phyloP scores from a whole-genome alignment of 2,113 vertebrate genomes.

The Sander lucioperca region DNA sequence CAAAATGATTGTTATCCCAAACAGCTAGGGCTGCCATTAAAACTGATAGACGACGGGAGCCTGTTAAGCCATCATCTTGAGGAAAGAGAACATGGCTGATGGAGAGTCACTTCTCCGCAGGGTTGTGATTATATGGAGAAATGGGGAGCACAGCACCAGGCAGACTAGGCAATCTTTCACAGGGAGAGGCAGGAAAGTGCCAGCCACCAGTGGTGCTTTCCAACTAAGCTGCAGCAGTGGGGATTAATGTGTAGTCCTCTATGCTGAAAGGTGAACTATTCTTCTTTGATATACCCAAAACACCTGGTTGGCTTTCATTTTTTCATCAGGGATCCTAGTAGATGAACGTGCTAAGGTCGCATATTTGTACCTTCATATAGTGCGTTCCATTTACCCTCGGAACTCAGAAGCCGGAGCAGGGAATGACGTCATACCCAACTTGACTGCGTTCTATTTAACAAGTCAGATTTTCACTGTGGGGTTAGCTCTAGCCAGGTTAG shows the following conservation, averaged over 20 bases:
- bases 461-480: too few relatives aligned
- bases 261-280: constrained; percentile 43
- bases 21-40: constrained; percentile 64
- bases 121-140: constrained; percentile 76
- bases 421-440: too few relatives aligned
- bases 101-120: constrained; percentile 65
- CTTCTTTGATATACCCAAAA: constrained; percentile 31
- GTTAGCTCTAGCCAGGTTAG: too few relatives aligned
- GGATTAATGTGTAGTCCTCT: constrained; percentile 44
- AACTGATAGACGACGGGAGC: constrained; percentile 54
- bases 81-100: constrained; percentile 67
- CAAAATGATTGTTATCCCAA: constrained; percentile 67
- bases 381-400: too few relatives aligned
- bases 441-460: too few relatives aligned
- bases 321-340: not conserved
- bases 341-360: not conserved
- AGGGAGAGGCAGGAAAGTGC: constrained; percentile 27
- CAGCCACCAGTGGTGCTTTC: constrained; percentile 50
- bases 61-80: constrained; percentile 66
- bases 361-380: not conserved
- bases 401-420: too few relatives aligned
- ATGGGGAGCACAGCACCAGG: constrained; percentile 56
- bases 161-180: constrained; percentile 69
- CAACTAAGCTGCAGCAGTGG: constrained; percentile 43
- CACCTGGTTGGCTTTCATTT: constrained; percentile 19